Evolutionary conservation across 2,888 invertebrate species (phyloP).

Genomic region (Xiphydria camelus): DNA sequence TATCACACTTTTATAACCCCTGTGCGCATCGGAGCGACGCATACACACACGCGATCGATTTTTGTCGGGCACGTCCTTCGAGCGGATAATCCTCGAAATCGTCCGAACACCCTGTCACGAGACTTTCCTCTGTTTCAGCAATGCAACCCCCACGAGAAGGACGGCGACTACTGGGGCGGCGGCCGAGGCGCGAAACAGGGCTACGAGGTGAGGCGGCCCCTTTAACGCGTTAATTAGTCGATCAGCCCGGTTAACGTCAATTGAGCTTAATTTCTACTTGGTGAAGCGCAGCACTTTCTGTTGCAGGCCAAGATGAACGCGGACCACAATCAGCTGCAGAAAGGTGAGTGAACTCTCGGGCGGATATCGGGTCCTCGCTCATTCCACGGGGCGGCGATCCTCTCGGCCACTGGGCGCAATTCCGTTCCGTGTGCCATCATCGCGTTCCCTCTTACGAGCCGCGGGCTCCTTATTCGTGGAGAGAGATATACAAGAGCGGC

Average conservation of each 20-base stretch:
- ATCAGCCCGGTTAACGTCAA: background rate
- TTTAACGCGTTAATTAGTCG: background rate
- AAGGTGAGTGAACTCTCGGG: constrained; percentile 60
- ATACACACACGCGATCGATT: too few relatives aligned
- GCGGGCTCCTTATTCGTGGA: too few relatives aligned
- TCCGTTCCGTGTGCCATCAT: too few relatives aligned
- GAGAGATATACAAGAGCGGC: too few relatives aligned
- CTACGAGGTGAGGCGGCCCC: constrained; percentile 51
- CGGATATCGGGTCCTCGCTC: background rate
- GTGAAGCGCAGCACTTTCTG: constrained; percentile 55
- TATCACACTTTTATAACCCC: too few relatives aligned
- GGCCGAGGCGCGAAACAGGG: constrained; percentile 54
- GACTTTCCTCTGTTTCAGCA: constrained; percentile 47
- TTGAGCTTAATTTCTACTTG: constrained; percentile 40
- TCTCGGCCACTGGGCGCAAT: too few relatives aligned
- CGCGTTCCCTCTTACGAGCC: too few relatives aligned
- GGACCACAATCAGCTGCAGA: constrained; percentile 60
- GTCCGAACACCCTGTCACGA: too few relatives aligned
- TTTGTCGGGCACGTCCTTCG: too few relatives aligned
- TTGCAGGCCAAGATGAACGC: constrained; percentile 63
- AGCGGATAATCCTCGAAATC: too few relatives aligned
- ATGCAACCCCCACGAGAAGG: constrained; percentile 57
- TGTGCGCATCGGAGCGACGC: too few relatives aligned
- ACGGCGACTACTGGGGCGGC: constrained; percentile 55
- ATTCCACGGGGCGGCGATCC: too few relatives aligned